Evolutionary conservation across 30 jellyfish, hydroid and myxozoan genomes (phyloP).

Genomic region (Cassiopea andromeda): DNA sequence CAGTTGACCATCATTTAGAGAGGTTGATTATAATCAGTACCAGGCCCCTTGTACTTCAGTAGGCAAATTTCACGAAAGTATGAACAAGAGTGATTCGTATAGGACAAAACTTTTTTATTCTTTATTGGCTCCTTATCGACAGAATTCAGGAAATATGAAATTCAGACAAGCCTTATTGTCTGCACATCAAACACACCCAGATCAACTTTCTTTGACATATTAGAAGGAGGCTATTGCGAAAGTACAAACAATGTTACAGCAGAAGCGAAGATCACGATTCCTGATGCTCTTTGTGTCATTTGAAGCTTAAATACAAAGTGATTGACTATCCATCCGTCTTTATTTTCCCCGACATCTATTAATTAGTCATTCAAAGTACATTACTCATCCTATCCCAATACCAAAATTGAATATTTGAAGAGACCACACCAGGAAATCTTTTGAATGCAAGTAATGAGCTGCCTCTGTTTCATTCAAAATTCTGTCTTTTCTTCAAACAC

Average conservation of each 20-base stretch:
- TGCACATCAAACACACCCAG: neutral
- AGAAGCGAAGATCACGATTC: neutral
- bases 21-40: too few species aligned
- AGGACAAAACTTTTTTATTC: neutral
- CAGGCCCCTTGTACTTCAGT: too few species aligned
- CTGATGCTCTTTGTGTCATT: neutral
- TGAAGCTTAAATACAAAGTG: neutral
- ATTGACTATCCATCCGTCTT: neutral
- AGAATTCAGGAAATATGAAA: neutral
- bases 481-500: neutral
- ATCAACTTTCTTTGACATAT: neutral
- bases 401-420: neutral
- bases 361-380: neutral
- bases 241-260: neutral
- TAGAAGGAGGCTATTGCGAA: neutral
- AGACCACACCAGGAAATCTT: neutral
- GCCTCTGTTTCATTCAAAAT: neutral
- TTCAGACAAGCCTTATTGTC: neutral
- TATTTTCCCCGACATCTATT: neutral
- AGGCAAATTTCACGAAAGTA: too few species aligned
- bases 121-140: neutral
- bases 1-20: too few species aligned
- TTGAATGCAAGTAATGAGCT: neutral
- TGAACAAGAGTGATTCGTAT: neutral
- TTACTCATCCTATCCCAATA: neutral